These are phyloP conservation scores for Morpho deidamia DNA, from an alignment of 2,888 invertebrate genomes.

Conservation along the genomic window DNA sequence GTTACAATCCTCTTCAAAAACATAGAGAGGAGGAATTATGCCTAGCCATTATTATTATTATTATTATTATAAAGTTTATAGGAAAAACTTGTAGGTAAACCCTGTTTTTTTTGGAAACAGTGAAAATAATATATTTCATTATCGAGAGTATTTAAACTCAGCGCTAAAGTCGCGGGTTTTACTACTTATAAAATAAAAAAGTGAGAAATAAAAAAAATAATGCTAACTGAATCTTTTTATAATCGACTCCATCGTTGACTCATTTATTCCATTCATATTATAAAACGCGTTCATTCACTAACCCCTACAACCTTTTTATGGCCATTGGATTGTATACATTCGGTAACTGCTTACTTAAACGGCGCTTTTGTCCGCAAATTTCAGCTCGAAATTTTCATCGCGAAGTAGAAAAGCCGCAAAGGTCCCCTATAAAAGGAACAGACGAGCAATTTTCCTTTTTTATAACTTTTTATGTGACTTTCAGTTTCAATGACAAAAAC, in stretches of 20 bases:
- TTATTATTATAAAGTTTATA: too few species aligned
- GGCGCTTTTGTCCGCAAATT: slow-evolving; percentile 14
- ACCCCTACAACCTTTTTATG: background rate
- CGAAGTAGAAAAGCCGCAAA: slow-evolving; percentile 15
- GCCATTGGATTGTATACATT: slow-evolving; percentile 6
- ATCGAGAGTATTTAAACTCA: too few species aligned
- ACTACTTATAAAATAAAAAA: too few species aligned
- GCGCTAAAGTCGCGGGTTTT: too few species aligned
- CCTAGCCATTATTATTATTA: too few species aligned
- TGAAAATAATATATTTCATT: too few species aligned
- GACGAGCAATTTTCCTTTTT: slow-evolving; percentile 12
- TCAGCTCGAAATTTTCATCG: slow-evolving; percentile 10
- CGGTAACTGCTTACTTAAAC: slow-evolving; percentile 21
- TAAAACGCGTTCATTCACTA: background rate
- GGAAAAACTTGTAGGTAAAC: too few species aligned
- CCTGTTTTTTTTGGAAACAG: too few species aligned
- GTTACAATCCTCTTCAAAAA: too few species aligned
- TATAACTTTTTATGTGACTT: slow-evolving; percentile 11
- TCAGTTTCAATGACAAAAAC: background rate
- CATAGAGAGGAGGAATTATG: too few species aligned
- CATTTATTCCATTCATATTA: background rate
- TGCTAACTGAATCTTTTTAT: background rate
- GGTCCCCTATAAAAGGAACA: slow-evolving; percentile 4
- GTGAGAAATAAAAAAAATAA: too few species aligned
- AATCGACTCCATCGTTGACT: background rate